Evolutionary conservation across 2,797 vertebrate species (phyloP), one percentile per base, ranked within the genome.

Genomic region (Rallus crepitans): DNA sequence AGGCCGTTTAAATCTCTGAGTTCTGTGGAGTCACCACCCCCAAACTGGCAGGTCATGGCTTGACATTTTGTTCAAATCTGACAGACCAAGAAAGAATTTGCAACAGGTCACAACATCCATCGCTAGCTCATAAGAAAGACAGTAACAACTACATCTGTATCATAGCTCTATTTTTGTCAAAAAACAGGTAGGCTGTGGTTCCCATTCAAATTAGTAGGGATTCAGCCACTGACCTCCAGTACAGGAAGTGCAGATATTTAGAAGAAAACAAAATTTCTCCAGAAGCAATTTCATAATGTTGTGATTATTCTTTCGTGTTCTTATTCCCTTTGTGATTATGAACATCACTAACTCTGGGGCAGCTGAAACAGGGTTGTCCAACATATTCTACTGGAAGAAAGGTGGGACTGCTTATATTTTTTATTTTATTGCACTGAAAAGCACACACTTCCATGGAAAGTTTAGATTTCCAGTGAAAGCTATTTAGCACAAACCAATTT

Each of bases 361-460:
- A 89, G 61, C 53, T 85, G 82, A 89, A 85, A 80, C n/a, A 85
- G 39, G 21, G 57, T 80, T 87, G 57, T 68, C 83, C 35, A 82
- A 64, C 48, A 73, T 82, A 56, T 70, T 68, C 50, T 87, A 25
- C 14, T 55, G 84, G 61, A 77, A 16, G 35, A 72, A 86, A 91
- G 33, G 52, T 2, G 12, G 24, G 28, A 75, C 40, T 87, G 40
- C 84, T 79, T 90, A 64, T 39, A 9, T 78, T 88, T 59, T 73
- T 75, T 59, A 59, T 90, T 82, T 92, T 40, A 72, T 60, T 75
- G 30, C 18, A 89, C 39, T 78, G 64, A 88, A 91, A 94, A 94
- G 25, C 40, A 57, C 7, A 17, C 25, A 19, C 12, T 91, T 84
- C 47, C 30, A n/a, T 2, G 3, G 37, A 81, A 95, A 90, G 42